Conservation (phyloP, 2,888 invertebrate species). For the Pharmacophagus antenor region DNA sequence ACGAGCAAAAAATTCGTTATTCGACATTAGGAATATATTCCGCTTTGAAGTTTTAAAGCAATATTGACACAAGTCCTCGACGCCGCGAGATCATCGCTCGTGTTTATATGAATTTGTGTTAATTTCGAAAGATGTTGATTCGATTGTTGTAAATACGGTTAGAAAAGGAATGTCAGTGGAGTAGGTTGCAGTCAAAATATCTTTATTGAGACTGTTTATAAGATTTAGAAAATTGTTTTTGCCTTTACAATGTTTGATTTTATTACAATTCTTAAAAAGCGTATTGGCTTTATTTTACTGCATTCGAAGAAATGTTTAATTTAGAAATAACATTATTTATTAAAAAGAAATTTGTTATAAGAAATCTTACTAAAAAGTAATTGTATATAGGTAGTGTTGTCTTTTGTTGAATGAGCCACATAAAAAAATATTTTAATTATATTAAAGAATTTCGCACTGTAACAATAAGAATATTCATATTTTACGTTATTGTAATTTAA, state of each 20-base stretch:
- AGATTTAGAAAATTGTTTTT: too few species aligned
- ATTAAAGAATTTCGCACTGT: background rate
- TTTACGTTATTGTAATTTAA: conserved; percentile 3
- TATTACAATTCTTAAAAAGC: too few species aligned
- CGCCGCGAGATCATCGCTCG: conserved; percentile 16
- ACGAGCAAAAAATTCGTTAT: conserved; percentile 47
- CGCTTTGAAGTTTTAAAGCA: conserved; percentile 33
- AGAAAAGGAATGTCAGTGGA: background rate
- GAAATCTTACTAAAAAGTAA: too few species aligned
- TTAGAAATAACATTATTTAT: too few species aligned
- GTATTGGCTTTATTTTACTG: too few species aligned
- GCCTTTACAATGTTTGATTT: too few species aligned
- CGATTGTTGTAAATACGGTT: conserved; percentile 13
- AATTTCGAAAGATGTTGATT: background rate
- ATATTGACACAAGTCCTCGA: conserved; percentile 41
- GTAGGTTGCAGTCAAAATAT: conserved; percentile 1
- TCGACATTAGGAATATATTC: conserved; percentile 34
- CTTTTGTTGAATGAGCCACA: background rate
- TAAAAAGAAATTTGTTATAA: background rate
- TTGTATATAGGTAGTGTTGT: too few species aligned
- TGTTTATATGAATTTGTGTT: conserved; percentile 1
- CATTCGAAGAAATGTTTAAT: too few species aligned
- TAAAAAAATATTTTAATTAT: background rate
- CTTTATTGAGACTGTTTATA: background rate
- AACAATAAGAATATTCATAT: conserved; percentile 7